These are phyloP conservation scores for Poecilobothrus nobilitatus DNA, from an alignment of 2,888 invertebrate genomes.

Conservation along the genomic window DNA sequence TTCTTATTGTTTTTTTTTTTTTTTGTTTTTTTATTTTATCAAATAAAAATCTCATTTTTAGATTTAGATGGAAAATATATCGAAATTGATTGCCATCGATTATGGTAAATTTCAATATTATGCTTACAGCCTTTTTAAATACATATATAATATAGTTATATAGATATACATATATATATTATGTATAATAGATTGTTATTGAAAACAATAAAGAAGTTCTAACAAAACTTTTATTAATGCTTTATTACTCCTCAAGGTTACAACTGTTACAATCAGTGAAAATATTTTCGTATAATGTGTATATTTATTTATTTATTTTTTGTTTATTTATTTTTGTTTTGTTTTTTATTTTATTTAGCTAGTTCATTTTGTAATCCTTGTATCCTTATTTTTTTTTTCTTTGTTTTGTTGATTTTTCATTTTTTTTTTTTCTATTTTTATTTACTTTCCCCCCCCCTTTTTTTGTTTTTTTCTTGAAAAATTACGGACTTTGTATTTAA, in stretches of 20 bases:
- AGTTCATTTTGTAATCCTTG: not conserved
- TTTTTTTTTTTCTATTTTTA: not conserved
- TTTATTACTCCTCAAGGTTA: conserved; percentile 6
- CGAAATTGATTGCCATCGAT: conserved; percentile 6
- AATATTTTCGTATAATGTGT: not conserved
- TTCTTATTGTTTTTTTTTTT: too few species aligned
- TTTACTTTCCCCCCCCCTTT: not conserved
- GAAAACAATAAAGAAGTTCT: not conserved
- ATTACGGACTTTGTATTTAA: too few species aligned
- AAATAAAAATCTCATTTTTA: conserved; percentile 3
- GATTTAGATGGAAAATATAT: conserved; percentile 1
- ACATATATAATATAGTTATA: not conserved
- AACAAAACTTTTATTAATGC: not conserved
- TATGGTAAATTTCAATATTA: conserved; percentile 6
- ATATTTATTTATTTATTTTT: not conserved
- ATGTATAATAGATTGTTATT: not conserved
- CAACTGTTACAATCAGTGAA: conserved; percentile 3
- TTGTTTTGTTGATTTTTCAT: not conserved
- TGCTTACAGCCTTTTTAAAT: not conserved
- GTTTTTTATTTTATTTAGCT: not conserved
- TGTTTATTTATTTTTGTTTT: not conserved
- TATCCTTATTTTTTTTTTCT: not conserved
- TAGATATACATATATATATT: not conserved
- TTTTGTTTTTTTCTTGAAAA: not conserved
- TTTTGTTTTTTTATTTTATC: not conserved